Evolutionary conservation across 37 sponge, comb jelly and placozoan species (phyloP).

Genomic region (Ephydatia muelleri): DNA sequence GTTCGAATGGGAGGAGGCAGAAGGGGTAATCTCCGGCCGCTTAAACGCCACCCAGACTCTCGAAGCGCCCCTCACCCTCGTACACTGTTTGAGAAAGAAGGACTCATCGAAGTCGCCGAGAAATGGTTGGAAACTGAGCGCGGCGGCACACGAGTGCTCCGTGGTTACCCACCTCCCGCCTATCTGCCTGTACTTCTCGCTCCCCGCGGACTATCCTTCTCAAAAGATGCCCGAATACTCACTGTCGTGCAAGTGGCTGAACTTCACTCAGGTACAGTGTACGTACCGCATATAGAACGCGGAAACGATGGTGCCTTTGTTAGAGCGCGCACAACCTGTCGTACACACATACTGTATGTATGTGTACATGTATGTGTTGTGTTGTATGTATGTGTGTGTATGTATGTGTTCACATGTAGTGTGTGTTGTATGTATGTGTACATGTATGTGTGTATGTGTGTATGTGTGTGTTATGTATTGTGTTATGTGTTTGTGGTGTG

Average conservation of each 20-base stretch:
- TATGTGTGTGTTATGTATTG: no score
- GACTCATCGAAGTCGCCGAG: not conserved
- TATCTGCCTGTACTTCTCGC: conserved; percentile 43
- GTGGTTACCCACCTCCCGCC: conserved; percentile 60
- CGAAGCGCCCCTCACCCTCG: not conserved
- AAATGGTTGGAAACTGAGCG: not conserved
- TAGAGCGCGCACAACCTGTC: no score
- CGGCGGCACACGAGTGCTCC: not conserved
- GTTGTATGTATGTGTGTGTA: not conserved
- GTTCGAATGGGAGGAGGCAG: conserved; percentile 30
- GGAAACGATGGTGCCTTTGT: no score
- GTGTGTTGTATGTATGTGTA: conserved; percentile 17
- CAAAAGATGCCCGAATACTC: conserved; percentile 29
- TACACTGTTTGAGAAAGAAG: not conserved
- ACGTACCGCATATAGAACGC: no score
- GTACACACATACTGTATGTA: not conserved
- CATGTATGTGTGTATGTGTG: not conserved
- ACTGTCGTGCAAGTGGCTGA: conserved; percentile 71
- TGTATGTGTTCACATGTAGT: conserved; percentile 5
- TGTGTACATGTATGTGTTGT: not conserved
- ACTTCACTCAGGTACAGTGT: conserved; percentile 59
- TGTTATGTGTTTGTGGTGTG: no score
- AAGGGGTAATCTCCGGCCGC: not conserved
- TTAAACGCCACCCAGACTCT: not conserved
- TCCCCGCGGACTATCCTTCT: conserved; percentile 51